phyloP scores from a whole-genome alignment of 1,140 invertebrate genomes.

The Drosophila busckii region DNA sequence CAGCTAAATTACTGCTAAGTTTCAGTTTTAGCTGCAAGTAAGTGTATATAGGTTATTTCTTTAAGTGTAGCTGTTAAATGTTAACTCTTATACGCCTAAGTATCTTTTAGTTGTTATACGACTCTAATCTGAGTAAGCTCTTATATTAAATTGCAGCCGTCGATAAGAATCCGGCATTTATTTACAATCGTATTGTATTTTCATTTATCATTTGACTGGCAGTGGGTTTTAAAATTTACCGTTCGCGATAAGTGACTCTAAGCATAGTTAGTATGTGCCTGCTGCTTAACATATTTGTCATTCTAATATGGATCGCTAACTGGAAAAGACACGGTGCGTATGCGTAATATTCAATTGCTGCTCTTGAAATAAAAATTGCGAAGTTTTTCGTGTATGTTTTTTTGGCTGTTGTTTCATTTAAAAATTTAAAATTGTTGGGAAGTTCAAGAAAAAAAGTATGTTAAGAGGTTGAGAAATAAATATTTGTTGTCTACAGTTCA shows the following conservation, averaged over 20 bases:
- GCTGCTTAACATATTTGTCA: neutral
- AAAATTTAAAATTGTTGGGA: neutral
- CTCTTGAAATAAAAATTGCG: constrained; percentile 13
- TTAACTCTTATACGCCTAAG: constrained; percentile 46
- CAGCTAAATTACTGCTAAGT: constrained; percentile 3
- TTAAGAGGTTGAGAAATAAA: no score
- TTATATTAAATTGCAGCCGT: constrained; percentile 28
- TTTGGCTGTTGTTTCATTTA: constrained; percentile 32
- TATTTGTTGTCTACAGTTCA: no score
- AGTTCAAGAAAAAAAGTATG: neutral
- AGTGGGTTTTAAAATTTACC: constrained; percentile 51
- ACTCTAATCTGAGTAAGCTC: constrained; percentile 47
- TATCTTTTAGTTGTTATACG: constrained; percentile 40
- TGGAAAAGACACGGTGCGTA: constrained; percentile 15
- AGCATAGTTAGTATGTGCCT: constrained; percentile 2
- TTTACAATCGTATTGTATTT: constrained; percentile 62
- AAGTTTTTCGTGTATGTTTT: constrained; percentile 6
- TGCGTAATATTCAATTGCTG: neutral
- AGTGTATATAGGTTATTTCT: neutral
- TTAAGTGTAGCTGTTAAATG: neutral
- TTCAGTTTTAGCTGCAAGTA: no score
- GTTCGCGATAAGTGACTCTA: constrained; percentile 29
- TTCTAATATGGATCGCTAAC: constrained; percentile 45
- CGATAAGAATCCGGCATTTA: constrained; percentile 48
- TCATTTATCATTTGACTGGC: constrained; percentile 62